Evolutionary conservation across 2,113 vertebrate species (phyloP), one percentile per base, ranked within the genome.

Genomic region (Petaurus breviceps): DNA sequence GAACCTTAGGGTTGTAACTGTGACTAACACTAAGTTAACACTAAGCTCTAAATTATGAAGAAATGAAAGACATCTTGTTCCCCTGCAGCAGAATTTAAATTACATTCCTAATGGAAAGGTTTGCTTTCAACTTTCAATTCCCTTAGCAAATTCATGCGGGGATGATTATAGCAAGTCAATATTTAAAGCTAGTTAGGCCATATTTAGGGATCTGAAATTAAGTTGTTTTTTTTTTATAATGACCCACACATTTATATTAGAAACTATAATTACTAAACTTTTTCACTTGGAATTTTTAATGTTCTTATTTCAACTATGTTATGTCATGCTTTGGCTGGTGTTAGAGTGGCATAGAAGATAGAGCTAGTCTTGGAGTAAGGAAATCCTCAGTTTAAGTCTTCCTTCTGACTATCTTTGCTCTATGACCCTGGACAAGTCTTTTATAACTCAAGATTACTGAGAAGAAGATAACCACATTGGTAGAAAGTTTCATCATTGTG

Each of bases 51-150:
- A 95, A 92, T 94, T 93, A 94, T 53, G 89, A 97, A 97, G 95
- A 61, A 92, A 90, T 61, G 57, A 96, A 96, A 97, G 94, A 89
- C 84, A 49, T 92, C 95, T 94, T 84, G 23, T 96, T 97, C 90
- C 94, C 94, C 55, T 96, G 50, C 92, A 97, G 97, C 96, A 95
- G 31, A 93, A 95, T 94, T 96, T 97, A 92, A 98, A 94, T 97
- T 92, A 94, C 93, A 96, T 96, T 51, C 97, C 92, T 97, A 96
- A 94, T 91, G 50, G 96, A 98, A 97, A 96, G 55, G 77, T 51
- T 0, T 47, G 31, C 89, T 95, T 97, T 97, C 54, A 95, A 22
- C 84, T 92, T 52, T 91, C 94, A 95, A 96, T 61, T 93, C n/a
- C 55, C 37, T 96, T 68, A 97, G 89, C n/a, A 94, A 94, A 54